A percentile compares a stretch with the other conserved stretches of the same genome.
phyloP scores from a whole-genome alignment of 1,140 invertebrate genomes.

The Helicoverpa zea region DNA sequence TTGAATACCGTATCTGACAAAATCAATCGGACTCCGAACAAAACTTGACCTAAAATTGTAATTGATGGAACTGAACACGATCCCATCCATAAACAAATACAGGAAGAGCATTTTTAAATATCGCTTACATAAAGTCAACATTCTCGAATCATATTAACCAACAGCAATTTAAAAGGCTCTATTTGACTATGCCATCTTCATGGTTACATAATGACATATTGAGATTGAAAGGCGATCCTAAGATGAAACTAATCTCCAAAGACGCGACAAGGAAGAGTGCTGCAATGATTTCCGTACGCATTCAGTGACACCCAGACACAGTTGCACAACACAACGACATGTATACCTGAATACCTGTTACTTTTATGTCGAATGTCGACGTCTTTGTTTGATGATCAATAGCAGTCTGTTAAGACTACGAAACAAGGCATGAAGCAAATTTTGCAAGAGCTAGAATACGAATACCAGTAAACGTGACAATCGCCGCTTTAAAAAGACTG shows the following conservation, averaged over 20 bases:
- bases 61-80: constrained; percentile 75
- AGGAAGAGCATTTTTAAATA: neutral
- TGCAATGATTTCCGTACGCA: constrained; percentile 60
- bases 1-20: constrained; percentile 85
- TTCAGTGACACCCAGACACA: constrained; percentile 58
- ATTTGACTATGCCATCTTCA: neutral
- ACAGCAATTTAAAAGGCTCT: neutral
- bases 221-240: constrained; percentile 39
- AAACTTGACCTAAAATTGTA: constrained; percentile 84
- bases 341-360: constrained; percentile 46
- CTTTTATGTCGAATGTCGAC: constrained; percentile 50
- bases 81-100: constrained; percentile 9
- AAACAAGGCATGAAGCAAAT: constrained; percentile 52
- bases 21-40: constrained; percentile 84
- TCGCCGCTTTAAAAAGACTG: neutral
- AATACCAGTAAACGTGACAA: constrained; percentile 38
- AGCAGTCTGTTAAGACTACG: constrained; percentile 46
- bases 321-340: constrained; percentile 57
- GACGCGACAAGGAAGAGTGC: constrained; percentile 61
- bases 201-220: constrained; percentile 35
- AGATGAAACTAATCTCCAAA: constrained; percentile 49
- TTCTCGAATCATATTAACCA: neutral
- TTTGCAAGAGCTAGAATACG: constrained; percentile 53
- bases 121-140: neutral
- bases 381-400: constrained; percentile 57